phyloP scores from a whole-genome alignment of 1,140 invertebrate genomes.

The Saccostrea echinata region DNA sequence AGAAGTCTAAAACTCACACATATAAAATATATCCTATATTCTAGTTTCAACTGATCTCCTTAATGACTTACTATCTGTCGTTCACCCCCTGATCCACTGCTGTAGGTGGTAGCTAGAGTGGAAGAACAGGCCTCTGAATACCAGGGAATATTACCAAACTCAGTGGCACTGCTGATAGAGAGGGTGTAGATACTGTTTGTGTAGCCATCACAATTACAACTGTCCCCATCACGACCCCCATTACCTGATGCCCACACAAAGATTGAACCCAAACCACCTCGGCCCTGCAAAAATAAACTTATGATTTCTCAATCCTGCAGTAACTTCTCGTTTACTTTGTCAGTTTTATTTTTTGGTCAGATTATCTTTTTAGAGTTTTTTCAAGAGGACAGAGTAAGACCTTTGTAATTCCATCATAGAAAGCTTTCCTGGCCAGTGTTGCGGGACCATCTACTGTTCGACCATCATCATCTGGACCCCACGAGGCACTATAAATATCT shows the following conservation, averaged over 20 bases:
- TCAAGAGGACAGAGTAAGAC: constrained; percentile 79
- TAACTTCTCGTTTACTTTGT: no score
- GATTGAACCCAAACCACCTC: constrained; percentile 97
- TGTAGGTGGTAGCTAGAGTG: constrained; percentile 97
- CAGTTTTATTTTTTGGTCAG: no score
- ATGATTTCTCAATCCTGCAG: no score
- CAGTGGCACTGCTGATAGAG: constrained; percentile 97
- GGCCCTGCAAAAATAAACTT: constrained; percentile 84
- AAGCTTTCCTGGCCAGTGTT: constrained; percentile 87
- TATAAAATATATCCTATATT: no score
- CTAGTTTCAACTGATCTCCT: no score
- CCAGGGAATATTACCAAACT: constrained; percentile 93
- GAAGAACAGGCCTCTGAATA: constrained; percentile 99
- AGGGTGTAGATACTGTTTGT: constrained; percentile 99
- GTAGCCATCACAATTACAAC: constrained; percentile 99
- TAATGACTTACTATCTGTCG: constrained; percentile 72
- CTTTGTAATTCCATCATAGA: constrained; percentile 87
- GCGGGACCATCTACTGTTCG: constrained; percentile 93
- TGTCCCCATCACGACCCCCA: constrained; percentile 96
- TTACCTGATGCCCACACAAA: constrained; percentile 99
- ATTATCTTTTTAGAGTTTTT: background rate
- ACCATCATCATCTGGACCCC: constrained; percentile 93
- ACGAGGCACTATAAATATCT: constrained; percentile 98
- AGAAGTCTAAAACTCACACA: no score
- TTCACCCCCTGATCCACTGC: constrained; percentile 88